Evolutionary conservation across 2,888 invertebrate species (phyloP).

Genomic region (Cheilosia variabilis): DNA sequence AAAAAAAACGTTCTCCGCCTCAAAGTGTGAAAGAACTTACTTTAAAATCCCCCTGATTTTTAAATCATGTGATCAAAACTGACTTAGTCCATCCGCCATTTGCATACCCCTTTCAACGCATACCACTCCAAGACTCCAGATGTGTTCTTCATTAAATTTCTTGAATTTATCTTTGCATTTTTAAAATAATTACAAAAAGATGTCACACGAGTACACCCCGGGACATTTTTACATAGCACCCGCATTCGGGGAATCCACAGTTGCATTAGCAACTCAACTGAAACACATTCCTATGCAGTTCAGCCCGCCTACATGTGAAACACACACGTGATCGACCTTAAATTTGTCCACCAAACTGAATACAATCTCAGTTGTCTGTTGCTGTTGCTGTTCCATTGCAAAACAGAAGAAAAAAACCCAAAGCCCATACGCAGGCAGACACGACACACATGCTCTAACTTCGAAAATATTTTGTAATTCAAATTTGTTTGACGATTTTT

Average conservation of each 20-base stretch:
- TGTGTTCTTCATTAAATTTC: too few species aligned
- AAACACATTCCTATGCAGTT: constrained; percentile 12
- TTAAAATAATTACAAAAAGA: too few species aligned
- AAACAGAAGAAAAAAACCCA: neutral
- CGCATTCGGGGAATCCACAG: neutral
- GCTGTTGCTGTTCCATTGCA: neutral
- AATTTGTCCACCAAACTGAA: constrained; percentile 14
- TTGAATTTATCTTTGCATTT: too few species aligned
- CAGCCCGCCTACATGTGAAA: constrained; percentile 1
- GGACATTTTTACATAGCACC: neutral
- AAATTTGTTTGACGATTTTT: constrained; percentile 36
- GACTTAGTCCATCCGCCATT: too few species aligned
- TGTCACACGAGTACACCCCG: too few species aligned
- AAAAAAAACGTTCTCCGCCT: too few species aligned
- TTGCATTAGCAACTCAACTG: constrained; percentile 13
- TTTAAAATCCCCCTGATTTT: too few species aligned
- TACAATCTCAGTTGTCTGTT: constrained; percentile 11
- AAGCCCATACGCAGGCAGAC: neutral
- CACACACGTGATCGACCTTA: constrained; percentile 54
- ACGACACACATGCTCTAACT: constrained; percentile 30
- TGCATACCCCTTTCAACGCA: too few species aligned
- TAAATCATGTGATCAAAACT: too few species aligned
- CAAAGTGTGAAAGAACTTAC: too few species aligned
- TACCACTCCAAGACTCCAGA: too few species aligned
- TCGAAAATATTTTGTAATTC: constrained; percentile 57